Conservation (phyloP, 2,113 vertebrate genomes). For the Vulpes ferrilata region DNA sequence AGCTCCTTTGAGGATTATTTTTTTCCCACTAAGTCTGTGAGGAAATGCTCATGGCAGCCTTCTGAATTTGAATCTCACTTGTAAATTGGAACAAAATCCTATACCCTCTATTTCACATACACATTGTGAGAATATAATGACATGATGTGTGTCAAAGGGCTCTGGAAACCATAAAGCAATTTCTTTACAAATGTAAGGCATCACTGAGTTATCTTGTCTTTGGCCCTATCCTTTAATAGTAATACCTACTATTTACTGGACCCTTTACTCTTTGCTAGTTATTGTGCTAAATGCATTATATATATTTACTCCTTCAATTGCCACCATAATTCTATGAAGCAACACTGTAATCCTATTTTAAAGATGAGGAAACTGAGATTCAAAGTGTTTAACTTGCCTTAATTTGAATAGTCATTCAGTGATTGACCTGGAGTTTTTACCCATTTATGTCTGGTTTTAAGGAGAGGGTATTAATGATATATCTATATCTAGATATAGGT, state of each 20-base stretch:
- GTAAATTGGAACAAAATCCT: neutral
- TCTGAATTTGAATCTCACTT: neutral
- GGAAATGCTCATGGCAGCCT: neutral
- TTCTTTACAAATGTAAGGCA: neutral
- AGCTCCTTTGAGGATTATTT: neutral
- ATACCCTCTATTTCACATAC: neutral
- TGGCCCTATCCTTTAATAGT: neutral
- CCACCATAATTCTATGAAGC: neutral
- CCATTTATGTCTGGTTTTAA: neutral
- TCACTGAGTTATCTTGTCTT: neutral
- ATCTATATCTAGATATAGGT: neutral
- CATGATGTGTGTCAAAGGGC: neutral
- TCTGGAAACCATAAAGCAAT: neutral
- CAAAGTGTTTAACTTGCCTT: neutral
- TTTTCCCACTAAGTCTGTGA: neutral
- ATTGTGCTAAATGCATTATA: neutral
- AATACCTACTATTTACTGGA: neutral
- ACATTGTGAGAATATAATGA: neutral
- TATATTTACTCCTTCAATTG: neutral
- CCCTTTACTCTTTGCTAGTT: neutral
- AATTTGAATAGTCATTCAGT: neutral
- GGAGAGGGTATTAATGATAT: neutral
- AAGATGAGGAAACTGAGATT: conserved; percentile 3
- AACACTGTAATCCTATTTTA: neutral
- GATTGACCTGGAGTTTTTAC: neutral